Base-by-base conservation (phyloP, 2,888 invertebrate genomes). In the Drosophila lutescens region DNA sequence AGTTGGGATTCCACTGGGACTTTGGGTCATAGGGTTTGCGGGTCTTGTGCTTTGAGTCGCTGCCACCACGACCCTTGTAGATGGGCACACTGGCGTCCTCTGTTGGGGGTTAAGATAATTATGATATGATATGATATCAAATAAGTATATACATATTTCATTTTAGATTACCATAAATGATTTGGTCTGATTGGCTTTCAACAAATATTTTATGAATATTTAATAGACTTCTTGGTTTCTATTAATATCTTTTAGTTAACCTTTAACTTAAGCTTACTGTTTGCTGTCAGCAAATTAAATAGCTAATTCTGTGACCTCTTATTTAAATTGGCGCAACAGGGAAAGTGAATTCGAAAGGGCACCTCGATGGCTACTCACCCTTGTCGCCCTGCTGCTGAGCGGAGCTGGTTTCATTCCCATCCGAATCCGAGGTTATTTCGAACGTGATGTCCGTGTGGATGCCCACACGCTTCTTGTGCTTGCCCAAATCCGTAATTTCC, bases 391-490 rank as follows among this genome's bases (percentile, higher is more conserved):
- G 86, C 47, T 91, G 91, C 26, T 91, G 91, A 2, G 88, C 89
- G 1, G 89, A 84, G 46, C 84, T 92, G 7, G 92, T 91, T 54
- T 88, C 88, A 77, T 92, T 92, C 4, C 72, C 82, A 26, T 89
- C 90, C 49, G 86, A 86, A 47, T 90, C 91, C 23, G 91, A 90
- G 23, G 91, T 90, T 62, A 92, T 91, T 72, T 92, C 92, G 68
- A 92, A 92, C 67, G 92, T 92, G 63, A 92, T 92, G 74, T 92
- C 92, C 10, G 92, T 92, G 68, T 92, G 91, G 70, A 92, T 92
- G 56, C 92, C 92, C 69, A 92, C 91, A 53, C 89, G 91, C 78
- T 92, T 92, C 80, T 90, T 91, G 63, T 90, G 91, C 59, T 91
- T 92, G 51, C 90, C 90, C 71, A 82, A 81, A 56, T 92, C 92